Conservation (phyloP, 2,113 vertebrate species). For the Pelusios castaneus region DNA sequence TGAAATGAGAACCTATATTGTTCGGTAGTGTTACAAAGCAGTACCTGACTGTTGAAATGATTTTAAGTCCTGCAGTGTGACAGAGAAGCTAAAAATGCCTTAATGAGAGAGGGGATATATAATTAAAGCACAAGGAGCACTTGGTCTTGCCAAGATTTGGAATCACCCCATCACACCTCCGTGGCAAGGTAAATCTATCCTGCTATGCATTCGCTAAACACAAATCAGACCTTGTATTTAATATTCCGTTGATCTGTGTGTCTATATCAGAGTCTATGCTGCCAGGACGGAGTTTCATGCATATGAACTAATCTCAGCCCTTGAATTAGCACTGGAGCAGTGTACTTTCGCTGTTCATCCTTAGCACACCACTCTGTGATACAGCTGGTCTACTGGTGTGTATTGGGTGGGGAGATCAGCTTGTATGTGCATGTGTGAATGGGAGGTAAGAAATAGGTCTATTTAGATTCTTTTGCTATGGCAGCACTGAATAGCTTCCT, state of each 20-base stretch:
- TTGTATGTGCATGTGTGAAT: background rate
- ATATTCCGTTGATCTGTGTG: background rate
- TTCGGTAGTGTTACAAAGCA: conserved; percentile 10
- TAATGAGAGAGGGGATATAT: conserved; percentile 46
- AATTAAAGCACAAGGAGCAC: conserved; percentile 46
- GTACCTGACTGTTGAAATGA: conserved; percentile 34
- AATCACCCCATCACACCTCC: background rate
- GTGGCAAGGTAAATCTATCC: conserved; percentile 17
- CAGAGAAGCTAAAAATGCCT: conserved; percentile 36
- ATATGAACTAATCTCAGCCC: conserved; percentile 3
- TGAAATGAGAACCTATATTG: conserved; percentile 39
- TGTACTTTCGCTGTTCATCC: conserved; percentile 51
- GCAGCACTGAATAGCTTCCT: accelerated
- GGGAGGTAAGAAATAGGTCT: background rate
- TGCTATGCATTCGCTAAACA: conserved; percentile 11
- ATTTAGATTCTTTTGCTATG: background rate
- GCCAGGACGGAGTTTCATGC: background rate
- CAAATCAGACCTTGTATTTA: conserved; percentile 35
- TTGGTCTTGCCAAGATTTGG: background rate
- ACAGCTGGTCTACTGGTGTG: background rate
- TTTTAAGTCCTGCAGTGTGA: conserved; percentile 39
- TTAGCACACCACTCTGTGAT: background rate
- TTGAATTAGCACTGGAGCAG: background rate
- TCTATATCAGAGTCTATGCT: background rate
- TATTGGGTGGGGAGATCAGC: background rate